Percentiles rank a stretch among this genome's conserved stretches.
Evolutionary conservation across 2,888 invertebrate species (phyloP).

Genomic region (Rhopalosiphum nymphaeae): DNA sequence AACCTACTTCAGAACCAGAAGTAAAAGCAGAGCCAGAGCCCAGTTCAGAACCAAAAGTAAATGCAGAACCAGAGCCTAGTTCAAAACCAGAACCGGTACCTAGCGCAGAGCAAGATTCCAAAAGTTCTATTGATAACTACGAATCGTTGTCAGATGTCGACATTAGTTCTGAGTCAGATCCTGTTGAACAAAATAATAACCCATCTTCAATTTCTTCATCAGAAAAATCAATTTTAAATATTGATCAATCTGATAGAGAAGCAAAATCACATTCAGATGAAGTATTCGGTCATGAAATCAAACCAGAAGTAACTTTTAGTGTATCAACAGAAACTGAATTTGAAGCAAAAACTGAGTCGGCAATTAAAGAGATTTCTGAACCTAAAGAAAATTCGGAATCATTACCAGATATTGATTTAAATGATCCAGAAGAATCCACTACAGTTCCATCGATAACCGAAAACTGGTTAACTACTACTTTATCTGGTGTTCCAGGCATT

Average conservation of each 20-base stretch:
- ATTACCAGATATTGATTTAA: neutral
- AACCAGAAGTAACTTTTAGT: constrained; percentile 51
- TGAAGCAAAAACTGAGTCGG: constrained; percentile 43
- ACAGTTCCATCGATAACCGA: constrained; percentile 18
- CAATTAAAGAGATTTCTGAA: neutral
- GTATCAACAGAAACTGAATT: constrained; percentile 58
- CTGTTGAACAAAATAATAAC: constrained; percentile 25
- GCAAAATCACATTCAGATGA: constrained; percentile 54
- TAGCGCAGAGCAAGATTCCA: constrained; percentile 54
- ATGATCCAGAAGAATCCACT: constrained; percentile 24
- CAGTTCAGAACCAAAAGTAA: constrained; percentile 67
- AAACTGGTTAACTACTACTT: constrained; percentile 47
- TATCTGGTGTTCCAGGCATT: neutral
- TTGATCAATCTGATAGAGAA: constrained; percentile 53
- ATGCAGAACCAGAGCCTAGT: constrained; percentile 67
- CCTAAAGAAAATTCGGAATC: neutral
- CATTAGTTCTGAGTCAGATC: constrained; percentile 45
- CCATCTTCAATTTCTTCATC: neutral
- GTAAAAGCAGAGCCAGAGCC: constrained; percentile 67
- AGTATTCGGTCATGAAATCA: constrained; percentile 57
- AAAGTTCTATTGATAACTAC: constrained; percentile 68
- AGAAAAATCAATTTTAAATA: constrained; percentile 14
- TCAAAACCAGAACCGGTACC: constrained; percentile 46
- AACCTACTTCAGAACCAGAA: constrained; percentile 66
- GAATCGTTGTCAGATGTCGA: constrained; percentile 65